A percentile compares a stretch with the other conserved stretches of the same genome.
These are phyloP conservation scores for Cyprinodon brontotheroides DNA, from an alignment of 2,113 vertebrate genomes.

Conservation along the genomic window DNA sequence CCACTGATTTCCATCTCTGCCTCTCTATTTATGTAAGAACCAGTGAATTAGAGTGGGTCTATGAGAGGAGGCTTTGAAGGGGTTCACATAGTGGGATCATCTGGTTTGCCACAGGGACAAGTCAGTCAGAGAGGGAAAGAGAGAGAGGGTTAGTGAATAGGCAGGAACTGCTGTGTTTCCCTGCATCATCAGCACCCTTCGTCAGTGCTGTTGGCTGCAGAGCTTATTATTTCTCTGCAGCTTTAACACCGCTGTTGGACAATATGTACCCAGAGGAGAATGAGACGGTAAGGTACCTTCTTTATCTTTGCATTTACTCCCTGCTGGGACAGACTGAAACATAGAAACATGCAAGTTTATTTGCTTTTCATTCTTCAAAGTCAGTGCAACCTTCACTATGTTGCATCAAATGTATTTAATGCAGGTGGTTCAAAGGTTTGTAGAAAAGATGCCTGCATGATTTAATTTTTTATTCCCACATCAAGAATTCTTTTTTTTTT, in stretches of 20 bases:
- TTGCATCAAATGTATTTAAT: not conserved
- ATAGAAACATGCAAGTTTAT: not conserved
- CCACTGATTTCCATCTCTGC: slow-evolving; percentile 32
- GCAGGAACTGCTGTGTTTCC: slow-evolving; percentile 33
- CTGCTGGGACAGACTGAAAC: not conserved
- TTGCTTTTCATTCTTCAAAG: slow-evolving; percentile 16
- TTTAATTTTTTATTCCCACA: not conserved
- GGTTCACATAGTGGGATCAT: slow-evolving; percentile 35
- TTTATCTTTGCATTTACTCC: slow-evolving; percentile 11
- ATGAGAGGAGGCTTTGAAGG: not conserved
- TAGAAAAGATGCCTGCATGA: not conserved
- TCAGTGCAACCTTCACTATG: slow-evolving; percentile 19
- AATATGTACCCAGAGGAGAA: slow-evolving; percentile 76
- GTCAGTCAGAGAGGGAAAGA: slow-evolving; percentile 49
- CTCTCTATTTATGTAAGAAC: slow-evolving; percentile 64
- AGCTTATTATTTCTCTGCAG: slow-evolving; percentile 40
- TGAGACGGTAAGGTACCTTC: slow-evolving; percentile 63
- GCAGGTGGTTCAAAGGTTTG: not conserved
- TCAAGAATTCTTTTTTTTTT: slow-evolving; percentile 12
- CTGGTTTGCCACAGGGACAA: slow-evolving; percentile 45
- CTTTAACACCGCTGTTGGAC: slow-evolving; percentile 47
- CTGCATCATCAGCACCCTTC: slow-evolving; percentile 43
- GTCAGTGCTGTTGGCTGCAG: slow-evolving; percentile 33
- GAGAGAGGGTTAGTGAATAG: slow-evolving; percentile 46
- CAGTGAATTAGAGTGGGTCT: slow-evolving; percentile 43